phyloP scores from a whole-genome alignment of 2,113 vertebrate species.

The Caranx ignobilis region DNA sequence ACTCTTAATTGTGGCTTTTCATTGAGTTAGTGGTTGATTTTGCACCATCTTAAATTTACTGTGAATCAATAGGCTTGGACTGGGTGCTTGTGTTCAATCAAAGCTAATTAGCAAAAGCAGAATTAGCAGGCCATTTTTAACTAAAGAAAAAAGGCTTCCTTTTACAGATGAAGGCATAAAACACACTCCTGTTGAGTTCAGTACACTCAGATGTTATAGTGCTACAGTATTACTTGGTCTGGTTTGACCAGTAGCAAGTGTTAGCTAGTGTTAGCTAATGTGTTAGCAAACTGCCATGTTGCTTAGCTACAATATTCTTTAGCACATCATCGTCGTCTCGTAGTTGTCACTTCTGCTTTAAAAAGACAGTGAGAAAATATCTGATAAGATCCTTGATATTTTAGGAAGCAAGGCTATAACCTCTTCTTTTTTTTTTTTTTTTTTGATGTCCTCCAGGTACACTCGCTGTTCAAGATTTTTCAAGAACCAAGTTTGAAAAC shows the following conservation, averaged over 20 bases:
- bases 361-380: neutral
- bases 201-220: no score
- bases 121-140: no score
- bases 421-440: no score
- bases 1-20: neutral
- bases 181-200: no score
- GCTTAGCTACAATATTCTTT: neutral
- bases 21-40: neutral
- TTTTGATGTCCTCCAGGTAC: neutral
- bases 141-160: neutral
- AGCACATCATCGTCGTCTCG: neutral
- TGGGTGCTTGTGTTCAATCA: neutral
- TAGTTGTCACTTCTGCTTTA: neutral
- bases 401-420: neutral
- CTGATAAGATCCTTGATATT: neutral
- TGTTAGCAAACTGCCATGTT: neutral
- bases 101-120: neutral
- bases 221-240: neutral
- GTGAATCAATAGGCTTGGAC: neutral
- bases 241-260: no score
- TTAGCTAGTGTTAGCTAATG: neutral
- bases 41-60: neutral
- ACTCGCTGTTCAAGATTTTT: neutral
- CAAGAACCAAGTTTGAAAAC: constrained; percentile 1
- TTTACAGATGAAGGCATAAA: neutral